phyloP scores from a whole-genome alignment of 2,888 invertebrate genomes.

The Lycocerus yunnanus region DNA sequence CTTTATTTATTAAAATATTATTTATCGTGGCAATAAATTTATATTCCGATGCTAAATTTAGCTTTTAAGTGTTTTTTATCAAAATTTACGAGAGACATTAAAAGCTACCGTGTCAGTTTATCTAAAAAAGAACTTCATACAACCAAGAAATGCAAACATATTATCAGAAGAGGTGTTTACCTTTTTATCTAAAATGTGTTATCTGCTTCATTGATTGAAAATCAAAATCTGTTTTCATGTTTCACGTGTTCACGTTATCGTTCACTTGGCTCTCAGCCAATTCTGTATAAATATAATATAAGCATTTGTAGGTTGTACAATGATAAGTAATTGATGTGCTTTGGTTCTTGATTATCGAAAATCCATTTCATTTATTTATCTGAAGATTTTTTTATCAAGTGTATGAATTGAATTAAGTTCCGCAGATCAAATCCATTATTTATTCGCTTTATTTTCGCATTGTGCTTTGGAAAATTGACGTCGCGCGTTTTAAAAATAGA shows the following conservation, averaged over 20 bases:
- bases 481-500: background rate
- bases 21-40: background rate
- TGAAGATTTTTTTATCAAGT: background rate
- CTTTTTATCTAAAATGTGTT: background rate
- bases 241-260: conserved; percentile 8
- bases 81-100: background rate
- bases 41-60: background rate
- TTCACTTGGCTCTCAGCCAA: conserved; percentile 8
- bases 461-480: background rate
- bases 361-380: background rate
- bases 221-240: conserved; percentile 7
- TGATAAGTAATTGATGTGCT: conserved; percentile 2
- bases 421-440: background rate
- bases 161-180: background rate
- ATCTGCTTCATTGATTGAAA: conserved; percentile 9
- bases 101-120: background rate
- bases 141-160: background rate
- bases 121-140: background rate
- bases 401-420: background rate
- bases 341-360: background rate
- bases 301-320: background rate
- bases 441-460: background rate
- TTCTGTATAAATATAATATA: conserved; percentile 1
- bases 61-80: background rate
- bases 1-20: background rate